phyloP scores from a whole-genome alignment of 2,113 vertebrate genomes.

The Marcusenius ussheri region DNA sequence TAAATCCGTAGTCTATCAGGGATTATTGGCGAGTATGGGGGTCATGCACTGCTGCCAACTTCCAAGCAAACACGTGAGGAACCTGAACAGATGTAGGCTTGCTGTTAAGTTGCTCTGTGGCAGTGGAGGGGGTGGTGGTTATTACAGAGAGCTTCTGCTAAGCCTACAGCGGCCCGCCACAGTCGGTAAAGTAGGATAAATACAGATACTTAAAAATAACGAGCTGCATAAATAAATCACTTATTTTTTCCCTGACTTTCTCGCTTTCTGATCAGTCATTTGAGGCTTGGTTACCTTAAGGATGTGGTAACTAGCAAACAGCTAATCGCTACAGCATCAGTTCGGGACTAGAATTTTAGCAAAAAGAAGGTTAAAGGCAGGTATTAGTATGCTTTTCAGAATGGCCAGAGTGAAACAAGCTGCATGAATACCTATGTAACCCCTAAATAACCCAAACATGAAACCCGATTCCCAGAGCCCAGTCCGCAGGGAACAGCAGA shows the following conservation, averaged over 20 bases:
- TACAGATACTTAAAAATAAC: constrained; percentile 8
- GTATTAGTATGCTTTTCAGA: neutral
- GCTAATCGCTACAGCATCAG: neutral
- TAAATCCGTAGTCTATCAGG: constrained; percentile 16
- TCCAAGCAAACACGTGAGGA: constrained; percentile 51
- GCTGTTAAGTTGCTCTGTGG: constrained; percentile 49
- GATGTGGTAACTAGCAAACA: neutral
- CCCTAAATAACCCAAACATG: neutral
- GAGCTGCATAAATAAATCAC: neutral
- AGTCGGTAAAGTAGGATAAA: neutral
- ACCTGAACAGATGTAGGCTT: constrained; percentile 60
- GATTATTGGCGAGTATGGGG: constrained; percentile 39
- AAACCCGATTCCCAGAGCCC: neutral
- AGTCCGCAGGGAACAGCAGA: neutral
- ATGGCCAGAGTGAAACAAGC: neutral
- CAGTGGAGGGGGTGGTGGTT: neutral
- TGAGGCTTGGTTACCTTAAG: neutral
- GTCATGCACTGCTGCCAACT: constrained; percentile 30
- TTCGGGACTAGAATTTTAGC: neutral
- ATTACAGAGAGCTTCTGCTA: constrained; percentile 16
- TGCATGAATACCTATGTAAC: neutral
- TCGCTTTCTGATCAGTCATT: neutral
- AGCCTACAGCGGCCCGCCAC: neutral
- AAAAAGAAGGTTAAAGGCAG: neutral
- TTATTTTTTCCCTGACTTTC: neutral